Evolutionary conservation across 2,888 invertebrate genomes (phyloP).

Genomic region (Hoplodrina blanda): DNA sequence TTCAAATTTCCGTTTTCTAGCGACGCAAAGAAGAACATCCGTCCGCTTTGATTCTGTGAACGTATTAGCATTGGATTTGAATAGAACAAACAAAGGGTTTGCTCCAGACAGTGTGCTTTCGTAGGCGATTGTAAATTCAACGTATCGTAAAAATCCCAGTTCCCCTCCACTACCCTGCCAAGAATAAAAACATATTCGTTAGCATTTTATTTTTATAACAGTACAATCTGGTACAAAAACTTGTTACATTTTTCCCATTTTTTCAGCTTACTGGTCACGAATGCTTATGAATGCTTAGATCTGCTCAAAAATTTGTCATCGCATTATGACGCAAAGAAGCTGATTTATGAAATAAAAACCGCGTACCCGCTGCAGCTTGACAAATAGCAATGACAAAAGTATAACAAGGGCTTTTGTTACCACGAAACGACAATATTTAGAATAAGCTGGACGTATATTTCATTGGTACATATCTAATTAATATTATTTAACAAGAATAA

Average conservation of each 20-base stretch:
- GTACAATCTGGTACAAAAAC: slow-evolving; percentile 51
- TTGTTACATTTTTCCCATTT: slow-evolving; percentile 30
- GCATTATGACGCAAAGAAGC: slow-evolving; percentile 52
- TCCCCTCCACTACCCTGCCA: slow-evolving; percentile 66
- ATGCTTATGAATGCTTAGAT: slow-evolving; percentile 47
- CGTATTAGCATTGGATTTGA: slow-evolving; percentile 90
- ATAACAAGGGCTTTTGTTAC: slow-evolving; percentile 44
- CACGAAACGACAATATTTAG: slow-evolving; percentile 29
- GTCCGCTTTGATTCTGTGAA: slow-evolving; percentile 88
- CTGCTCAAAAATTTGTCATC: slow-evolving; percentile 61
- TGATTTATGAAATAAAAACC: slow-evolving; percentile 68
- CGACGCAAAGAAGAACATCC: slow-evolving; percentile 85
- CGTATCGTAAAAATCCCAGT: slow-evolving; percentile 86
- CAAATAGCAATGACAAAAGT: slow-evolving; percentile 49
- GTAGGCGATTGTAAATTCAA: slow-evolving; percentile 89
- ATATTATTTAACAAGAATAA: too few relatives aligned
- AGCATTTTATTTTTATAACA: slow-evolving; percentile 59
- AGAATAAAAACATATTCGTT: slow-evolving; percentile 60
- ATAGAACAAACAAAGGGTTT: slow-evolving; percentile 91
- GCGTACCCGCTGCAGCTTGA: slow-evolving; percentile 51
- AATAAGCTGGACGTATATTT: slow-evolving; percentile 22
- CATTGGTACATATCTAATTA: background rate
- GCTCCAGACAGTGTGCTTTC: slow-evolving; percentile 89
- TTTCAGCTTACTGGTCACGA: slow-evolving; percentile 49
- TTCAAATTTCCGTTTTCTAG: slow-evolving; percentile 82